A percentile compares a stretch with the other conserved stretches of the same genome.
phyloP scores from a whole-genome alignment of 92 coral and sea anemone species.

The Scolanthus callimorphus region DNA sequence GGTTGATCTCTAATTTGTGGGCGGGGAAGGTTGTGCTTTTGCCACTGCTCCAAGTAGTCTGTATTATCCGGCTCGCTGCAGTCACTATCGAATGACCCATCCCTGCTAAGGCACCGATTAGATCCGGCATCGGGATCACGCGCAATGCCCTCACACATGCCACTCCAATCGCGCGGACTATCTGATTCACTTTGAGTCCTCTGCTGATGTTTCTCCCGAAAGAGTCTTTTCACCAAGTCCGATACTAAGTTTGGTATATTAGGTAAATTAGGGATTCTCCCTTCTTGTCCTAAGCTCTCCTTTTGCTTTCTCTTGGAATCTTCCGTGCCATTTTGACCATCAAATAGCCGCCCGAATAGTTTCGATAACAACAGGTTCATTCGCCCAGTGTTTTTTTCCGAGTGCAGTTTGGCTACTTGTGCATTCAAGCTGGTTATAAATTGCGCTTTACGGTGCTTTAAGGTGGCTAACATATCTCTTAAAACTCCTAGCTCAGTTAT shows the following conservation, averaged over 20 bases:
- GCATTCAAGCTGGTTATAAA: constrained; percentile 16
- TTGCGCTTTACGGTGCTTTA: constrained; percentile 22
- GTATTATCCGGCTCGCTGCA: constrained; percentile 8
- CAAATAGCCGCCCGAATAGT: constrained; percentile 15
- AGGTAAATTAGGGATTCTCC: background rate
- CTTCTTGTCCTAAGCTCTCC: background rate
- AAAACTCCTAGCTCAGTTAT: constrained; percentile 12
- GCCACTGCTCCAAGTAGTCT: background rate
- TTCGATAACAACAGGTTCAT: constrained; percentile 7
- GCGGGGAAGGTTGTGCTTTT: background rate
- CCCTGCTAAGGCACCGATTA: background rate
- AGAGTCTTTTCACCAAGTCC: constrained; percentile 16
- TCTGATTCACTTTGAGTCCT: too few relatives aligned
- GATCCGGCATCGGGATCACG: constrained; percentile 11
- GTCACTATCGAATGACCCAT: constrained; percentile 25
- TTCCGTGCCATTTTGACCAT: too few relatives aligned
- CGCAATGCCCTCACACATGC: too few relatives aligned
- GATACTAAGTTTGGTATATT: constrained; percentile 19
- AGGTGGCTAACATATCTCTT: constrained; percentile 12
- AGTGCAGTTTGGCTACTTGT: constrained; percentile 23
- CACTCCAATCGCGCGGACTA: too few relatives aligned
- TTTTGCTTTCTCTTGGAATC: too few relatives aligned
- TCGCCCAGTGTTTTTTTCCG: constrained; percentile 17
- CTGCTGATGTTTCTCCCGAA: constrained; percentile 16
- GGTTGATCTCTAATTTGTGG: too few relatives aligned